phyloP scores from a whole-genome alignment of 2,113 vertebrate species.

The Australoheros scitulus region DNA sequence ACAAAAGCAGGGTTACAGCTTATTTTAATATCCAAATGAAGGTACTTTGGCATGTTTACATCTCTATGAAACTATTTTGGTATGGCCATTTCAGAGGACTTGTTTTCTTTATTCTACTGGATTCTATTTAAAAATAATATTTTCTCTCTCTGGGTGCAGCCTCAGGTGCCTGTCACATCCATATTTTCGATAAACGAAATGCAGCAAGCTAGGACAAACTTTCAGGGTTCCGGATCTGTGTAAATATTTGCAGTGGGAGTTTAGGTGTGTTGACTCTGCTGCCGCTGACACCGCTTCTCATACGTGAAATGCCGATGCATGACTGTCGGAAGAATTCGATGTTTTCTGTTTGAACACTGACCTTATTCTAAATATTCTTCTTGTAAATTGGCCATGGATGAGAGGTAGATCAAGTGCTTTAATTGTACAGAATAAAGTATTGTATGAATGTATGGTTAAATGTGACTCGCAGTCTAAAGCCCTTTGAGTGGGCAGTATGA shows the following conservation, averaged over 20 bases:
- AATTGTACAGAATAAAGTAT: neutral
- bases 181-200: conserved; percentile 39
- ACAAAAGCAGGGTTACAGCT: neutral
- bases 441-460: neutral
- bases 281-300: neutral
- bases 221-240: neutral
- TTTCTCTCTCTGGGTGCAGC: neutral
- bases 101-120: neutral
- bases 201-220: neutral
- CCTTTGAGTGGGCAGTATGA: neutral
- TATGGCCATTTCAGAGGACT: neutral
- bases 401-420: neutral
- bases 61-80: neutral
- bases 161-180: conserved; percentile 15
- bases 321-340: neutral
- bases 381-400: neutral
- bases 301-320: neutral
- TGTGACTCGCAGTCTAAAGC: neutral
- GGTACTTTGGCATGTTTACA: neutral
- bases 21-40: neutral
- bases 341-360: neutral
- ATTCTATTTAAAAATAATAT: conserved; percentile 14
- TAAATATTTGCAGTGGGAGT: conserved; percentile 21
- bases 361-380: neutral
- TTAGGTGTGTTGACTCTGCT: conserved; percentile 23